Evolutionary conservation across 2,113 vertebrate genomes (phyloP).

Genomic region (Phalacrocorax aristotelis): DNA sequence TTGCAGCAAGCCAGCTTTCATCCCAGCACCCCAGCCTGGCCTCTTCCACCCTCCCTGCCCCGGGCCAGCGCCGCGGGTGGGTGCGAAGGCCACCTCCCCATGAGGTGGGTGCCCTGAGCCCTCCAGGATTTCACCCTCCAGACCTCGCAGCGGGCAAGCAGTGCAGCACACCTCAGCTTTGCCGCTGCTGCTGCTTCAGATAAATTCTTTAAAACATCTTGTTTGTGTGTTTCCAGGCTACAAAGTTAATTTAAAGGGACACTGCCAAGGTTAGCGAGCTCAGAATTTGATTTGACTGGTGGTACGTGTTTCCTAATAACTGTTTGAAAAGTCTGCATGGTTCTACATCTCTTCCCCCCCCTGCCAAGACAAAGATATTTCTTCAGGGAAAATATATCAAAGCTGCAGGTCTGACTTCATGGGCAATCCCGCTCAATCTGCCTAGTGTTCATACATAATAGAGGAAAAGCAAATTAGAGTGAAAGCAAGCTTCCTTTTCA

Average conservation of each 20-base stretch:
- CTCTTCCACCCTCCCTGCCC: not conserved
- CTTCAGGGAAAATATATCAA: not conserved
- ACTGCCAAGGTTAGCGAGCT: not conserved
- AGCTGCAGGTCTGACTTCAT: not conserved
- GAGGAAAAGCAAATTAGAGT: not conserved
- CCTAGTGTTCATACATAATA: not conserved
- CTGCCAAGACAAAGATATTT: not conserved
- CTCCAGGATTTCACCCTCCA: not conserved
- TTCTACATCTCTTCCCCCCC: not conserved
- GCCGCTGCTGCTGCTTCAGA: not conserved
- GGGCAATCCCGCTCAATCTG: not conserved
- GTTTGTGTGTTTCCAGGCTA: not conserved
- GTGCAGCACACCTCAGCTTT: not conserved
- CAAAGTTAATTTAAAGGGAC: constrained; percentile 4
- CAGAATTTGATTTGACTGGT: not conserved
- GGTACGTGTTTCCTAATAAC: not conserved
- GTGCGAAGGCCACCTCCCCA: not conserved
- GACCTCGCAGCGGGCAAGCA: too few species aligned
- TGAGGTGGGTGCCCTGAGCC: rapidly evolving
- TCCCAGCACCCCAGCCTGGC: not conserved
- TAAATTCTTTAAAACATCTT: not conserved
- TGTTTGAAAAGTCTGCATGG: not conserved
- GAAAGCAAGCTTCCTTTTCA: not conserved
- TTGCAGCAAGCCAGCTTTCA: not conserved
- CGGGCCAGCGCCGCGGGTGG: rapidly evolving